Conservation (phyloP, 2,888 invertebrate genomes). For the Vannuccia rotundouncinata region DNA sequence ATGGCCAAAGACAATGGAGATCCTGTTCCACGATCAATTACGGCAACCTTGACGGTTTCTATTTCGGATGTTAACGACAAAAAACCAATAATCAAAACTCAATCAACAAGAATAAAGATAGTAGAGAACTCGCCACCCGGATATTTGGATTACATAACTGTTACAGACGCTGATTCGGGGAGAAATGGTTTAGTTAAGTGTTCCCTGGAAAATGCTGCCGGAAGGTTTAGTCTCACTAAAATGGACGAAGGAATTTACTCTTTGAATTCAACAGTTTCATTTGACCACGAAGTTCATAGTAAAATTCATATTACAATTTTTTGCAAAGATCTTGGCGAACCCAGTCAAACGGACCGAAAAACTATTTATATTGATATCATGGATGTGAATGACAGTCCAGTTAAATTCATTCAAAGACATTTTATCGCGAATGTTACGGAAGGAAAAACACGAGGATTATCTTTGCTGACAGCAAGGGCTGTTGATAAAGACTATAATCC, state of each 20-base stretch:
- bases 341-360: neutral
- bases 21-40: neutral
- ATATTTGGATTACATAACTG: neutral
- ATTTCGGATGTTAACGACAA: conserved; percentile 8
- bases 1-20: conserved; percentile 3
- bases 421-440: neutral
- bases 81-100: neutral
- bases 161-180: neutral
- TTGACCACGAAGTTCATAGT: neutral
- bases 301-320: neutral
- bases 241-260: neutral
- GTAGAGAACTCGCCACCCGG: neutral
- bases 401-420: neutral
- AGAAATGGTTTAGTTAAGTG: neutral
- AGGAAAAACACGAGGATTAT: neutral
- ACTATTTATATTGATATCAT: neutral
- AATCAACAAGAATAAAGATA: neutral
- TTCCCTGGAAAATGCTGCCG: neutral
- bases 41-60: neutral
- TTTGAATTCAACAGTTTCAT: neutral
- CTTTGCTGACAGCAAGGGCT: neutral
- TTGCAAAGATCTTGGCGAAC: neutral
- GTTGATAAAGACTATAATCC: neutral
- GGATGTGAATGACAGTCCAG: neutral
- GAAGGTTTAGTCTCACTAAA: neutral